phyloP scores from a whole-genome alignment of 2,888 invertebrate species.

The Protodeltote pygarga region DNA sequence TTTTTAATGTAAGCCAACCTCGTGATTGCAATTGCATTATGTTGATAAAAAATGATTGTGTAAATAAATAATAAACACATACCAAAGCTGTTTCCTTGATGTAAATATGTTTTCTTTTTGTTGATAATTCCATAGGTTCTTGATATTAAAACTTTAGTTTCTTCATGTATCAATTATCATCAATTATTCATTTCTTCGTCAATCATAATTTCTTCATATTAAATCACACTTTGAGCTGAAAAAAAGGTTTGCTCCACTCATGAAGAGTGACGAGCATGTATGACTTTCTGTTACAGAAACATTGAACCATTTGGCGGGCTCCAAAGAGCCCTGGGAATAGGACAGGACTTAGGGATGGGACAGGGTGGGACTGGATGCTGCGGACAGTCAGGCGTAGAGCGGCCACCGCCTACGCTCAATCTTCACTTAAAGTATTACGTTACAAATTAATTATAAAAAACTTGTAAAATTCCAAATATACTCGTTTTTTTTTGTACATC shows the following conservation, averaged over 20 bases:
- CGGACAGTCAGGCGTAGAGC: constrained; percentile 68
- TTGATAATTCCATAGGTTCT: too few species aligned
- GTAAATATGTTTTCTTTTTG: too few species aligned
- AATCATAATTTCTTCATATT: too few species aligned
- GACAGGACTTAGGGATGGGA: constrained; percentile 64
- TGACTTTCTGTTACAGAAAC: constrained; percentile 57
- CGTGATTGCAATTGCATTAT: too few species aligned
- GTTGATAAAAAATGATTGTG: too few species aligned
- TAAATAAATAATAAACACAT: too few species aligned
- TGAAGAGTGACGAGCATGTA: constrained; percentile 55
- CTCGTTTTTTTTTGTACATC: constrained; percentile 85
- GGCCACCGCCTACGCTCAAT: constrained; percentile 66
- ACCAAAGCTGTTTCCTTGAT: too few species aligned
- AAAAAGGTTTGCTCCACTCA: constrained; percentile 51
- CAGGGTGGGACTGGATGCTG: constrained; percentile 69
- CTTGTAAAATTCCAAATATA: constrained; percentile 86
- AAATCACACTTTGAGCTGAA: constrained; percentile 42
- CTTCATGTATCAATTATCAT: too few species aligned
- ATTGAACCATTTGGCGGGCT: constrained; percentile 72
- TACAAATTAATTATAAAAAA: constrained; percentile 86
- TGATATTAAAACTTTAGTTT: too few species aligned
- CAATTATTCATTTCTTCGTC: too few species aligned
- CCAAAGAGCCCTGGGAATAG: constrained; percentile 71
- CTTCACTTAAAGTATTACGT: constrained; percentile 84
- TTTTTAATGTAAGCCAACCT: too few species aligned